Evolutionary conservation across 2,797 vertebrate species (phyloP).

Genomic region (Ciconia nigra): DNA sequence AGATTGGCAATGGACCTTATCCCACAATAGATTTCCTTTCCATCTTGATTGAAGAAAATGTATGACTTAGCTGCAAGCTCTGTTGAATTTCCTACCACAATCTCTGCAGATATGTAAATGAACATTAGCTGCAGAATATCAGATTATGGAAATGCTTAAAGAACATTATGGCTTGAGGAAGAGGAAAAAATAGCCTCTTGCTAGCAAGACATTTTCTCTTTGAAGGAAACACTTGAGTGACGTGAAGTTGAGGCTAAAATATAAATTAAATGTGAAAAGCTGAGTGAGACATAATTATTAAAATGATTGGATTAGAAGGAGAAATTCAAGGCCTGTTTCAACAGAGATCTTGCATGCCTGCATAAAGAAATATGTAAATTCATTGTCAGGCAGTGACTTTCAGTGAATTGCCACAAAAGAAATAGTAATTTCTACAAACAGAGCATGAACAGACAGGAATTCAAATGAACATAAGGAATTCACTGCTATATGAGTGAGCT

Average conservation of each 20-base stretch:
- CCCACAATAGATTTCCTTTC: slow-evolving; percentile 7
- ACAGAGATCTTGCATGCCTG: background rate
- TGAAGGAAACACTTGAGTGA: slow-evolving; percentile 43
- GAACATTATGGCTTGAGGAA: slow-evolving; percentile 34
- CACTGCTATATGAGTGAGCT: background rate
- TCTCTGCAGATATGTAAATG: slow-evolving; percentile 28
- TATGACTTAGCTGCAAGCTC: background rate
- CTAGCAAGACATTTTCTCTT: slow-evolving; percentile 48
- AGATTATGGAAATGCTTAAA: slow-evolving; percentile 57
- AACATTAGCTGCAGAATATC: slow-evolving; percentile 33
- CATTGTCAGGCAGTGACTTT: background rate
- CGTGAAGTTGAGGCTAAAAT: slow-evolving; percentile 33
- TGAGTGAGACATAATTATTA: slow-evolving; percentile 42
- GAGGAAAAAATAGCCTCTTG: background rate
- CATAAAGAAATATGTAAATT: background rate
- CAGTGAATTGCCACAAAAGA: background rate
- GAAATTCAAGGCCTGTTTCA: slow-evolving; percentile 6
- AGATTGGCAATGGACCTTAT: background rate
- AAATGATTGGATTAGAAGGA: slow-evolving; percentile 45
- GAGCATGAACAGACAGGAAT: background rate
- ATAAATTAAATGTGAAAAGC: slow-evolving; percentile 59
- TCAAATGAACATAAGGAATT: background rate
- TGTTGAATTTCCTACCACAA: background rate
- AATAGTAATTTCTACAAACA: background rate
- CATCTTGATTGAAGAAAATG: slow-evolving; percentile 20